Evolutionary conservation across 2,113 vertebrate species (phyloP).

Genomic region (Meleagris gallopavo): DNA sequence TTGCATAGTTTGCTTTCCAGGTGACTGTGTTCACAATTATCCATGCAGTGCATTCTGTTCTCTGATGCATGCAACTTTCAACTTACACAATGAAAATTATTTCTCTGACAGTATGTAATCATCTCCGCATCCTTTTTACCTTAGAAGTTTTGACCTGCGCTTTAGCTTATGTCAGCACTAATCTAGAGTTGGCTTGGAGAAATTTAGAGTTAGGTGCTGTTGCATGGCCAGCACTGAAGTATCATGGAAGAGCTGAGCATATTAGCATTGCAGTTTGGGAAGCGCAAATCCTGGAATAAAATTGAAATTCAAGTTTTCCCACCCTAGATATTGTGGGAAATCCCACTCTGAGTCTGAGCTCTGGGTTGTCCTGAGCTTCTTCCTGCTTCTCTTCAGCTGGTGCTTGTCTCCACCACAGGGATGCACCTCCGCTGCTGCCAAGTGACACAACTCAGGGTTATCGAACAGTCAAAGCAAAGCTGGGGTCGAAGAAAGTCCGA

Average conservation of each 20-base stretch:
- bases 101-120: neutral
- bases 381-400: neutral
- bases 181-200: neutral
- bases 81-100: neutral
- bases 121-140: neutral
- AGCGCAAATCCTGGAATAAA: neutral
- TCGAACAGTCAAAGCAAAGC: constrained; percentile 96
- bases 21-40: neutral
- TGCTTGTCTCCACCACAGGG: constrained; percentile 79
- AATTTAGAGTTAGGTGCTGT: neutral
- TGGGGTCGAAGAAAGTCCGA: constrained; percentile 97
- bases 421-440: constrained; percentile 93
- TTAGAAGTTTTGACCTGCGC: neutral
- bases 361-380: neutral
- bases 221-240: neutral
- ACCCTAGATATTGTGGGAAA: neutral
- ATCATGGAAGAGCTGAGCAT: neutral
- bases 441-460: constrained; percentile 98
- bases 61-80: neutral
- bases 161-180: neutral
- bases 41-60: neutral
- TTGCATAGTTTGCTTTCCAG: neutral
- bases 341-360: neutral
- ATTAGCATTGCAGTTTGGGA: neutral
- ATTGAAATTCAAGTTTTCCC: neutral